Percentiles rank a stretch among this genome's conserved stretches.
Evolutionary conservation across 2,888 invertebrate species (phyloP).

Genomic region (Tupiocoris notatus): DNA sequence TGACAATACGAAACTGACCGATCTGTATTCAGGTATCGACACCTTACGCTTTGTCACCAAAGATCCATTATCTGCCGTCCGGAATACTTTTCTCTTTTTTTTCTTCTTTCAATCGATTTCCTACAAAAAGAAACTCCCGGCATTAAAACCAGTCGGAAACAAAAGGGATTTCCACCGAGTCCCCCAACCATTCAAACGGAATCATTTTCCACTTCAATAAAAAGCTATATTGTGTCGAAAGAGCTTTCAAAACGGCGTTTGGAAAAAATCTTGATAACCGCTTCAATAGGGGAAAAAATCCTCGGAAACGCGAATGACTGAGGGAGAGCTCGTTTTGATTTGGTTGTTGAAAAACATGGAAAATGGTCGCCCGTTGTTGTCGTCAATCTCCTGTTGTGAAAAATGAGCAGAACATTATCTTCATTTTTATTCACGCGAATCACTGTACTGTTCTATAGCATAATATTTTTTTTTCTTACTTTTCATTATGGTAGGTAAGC

Average conservation of each 20-base stretch:
- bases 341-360: slow-evolving; percentile 22
- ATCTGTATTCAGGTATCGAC: slow-evolving; percentile 8
- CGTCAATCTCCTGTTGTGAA: neutral
- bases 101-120: neutral
- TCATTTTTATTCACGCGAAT: no score
- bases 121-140: neutral
- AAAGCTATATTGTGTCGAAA: slow-evolving; percentile 31
- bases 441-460: no score
- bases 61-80: neutral
- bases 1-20: neutral
- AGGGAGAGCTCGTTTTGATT: slow-evolving; percentile 3
- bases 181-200: slow-evolving; percentile 7
- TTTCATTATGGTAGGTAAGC: no score
- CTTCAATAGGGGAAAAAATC: neutral
- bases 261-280: slow-evolving; percentile 6
- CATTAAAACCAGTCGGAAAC: neutral
- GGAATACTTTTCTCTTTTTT: neutral
- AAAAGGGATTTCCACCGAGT: neutral
- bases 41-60: neutral
- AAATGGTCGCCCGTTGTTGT: slow-evolving; percentile 2
- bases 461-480: no score
- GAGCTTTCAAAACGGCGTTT: slow-evolving; percentile 10
- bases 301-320: neutral
- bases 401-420: neutral
- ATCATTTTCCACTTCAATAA: slow-evolving; percentile 37